Evolutionary conservation across 2,797 vertebrate genomes (phyloP).

Genomic region (Propithecus deckenii): DNA sequence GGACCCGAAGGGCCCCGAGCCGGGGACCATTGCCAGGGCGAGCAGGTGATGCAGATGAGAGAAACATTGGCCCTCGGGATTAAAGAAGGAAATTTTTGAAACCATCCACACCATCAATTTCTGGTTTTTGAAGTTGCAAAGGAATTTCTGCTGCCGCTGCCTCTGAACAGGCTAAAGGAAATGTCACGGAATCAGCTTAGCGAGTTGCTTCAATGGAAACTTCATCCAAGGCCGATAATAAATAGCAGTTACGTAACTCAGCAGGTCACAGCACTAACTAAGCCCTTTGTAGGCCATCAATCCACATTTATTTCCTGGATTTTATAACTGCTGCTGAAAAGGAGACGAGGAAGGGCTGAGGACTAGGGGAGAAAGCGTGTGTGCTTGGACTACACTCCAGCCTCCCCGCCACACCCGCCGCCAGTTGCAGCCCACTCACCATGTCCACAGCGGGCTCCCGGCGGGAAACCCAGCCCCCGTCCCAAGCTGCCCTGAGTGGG

Average conservation of each 20-base stretch:
- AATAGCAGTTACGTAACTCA: slow-evolving; percentile 69
- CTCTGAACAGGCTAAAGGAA: slow-evolving; percentile 51
- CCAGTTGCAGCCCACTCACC: not conserved
- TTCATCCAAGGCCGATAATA: slow-evolving; percentile 59
- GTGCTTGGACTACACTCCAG: slow-evolving; percentile 55
- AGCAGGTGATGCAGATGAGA: not conserved
- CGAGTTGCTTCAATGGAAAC: slow-evolving; percentile 60
- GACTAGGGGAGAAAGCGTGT: slow-evolving; percentile 34
- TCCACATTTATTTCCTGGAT: slow-evolving; percentile 80
- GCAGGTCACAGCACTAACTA: slow-evolving; percentile 73
- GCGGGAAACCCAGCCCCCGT: not conserved
- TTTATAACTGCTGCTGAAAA: slow-evolving; percentile 75
- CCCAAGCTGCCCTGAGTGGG: not conserved
- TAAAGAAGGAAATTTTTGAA: not conserved
- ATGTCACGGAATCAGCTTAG: slow-evolving; percentile 58
- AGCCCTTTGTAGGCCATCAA: slow-evolving; percentile 78
- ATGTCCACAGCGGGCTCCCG: accelerated
- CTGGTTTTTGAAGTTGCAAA: slow-evolving; percentile 27
- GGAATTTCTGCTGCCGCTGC: not conserved
- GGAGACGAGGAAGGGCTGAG: not conserved
- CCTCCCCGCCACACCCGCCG: not conserved
- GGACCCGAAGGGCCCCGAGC: not conserved
- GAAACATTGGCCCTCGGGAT: not conserved
- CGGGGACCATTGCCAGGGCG: not conserved
- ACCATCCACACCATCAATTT: not conserved